Evolutionary conservation across 2,113 vertebrate genomes (phyloP), one percentile per base, ranked within the genome.

Genomic region (Brachyhypopomus occidentalis): DNA sequence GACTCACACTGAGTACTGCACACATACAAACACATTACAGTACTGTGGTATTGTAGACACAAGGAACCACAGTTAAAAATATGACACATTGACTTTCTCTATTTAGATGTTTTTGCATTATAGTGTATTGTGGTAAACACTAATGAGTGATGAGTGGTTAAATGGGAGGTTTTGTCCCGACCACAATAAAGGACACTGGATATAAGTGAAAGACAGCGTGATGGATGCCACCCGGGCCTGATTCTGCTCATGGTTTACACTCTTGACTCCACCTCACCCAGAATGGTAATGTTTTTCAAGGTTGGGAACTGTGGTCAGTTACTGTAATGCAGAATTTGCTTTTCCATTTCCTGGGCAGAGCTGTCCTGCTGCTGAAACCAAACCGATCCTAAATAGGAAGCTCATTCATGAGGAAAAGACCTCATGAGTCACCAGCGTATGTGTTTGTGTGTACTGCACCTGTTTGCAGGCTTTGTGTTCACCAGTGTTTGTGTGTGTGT

Each of bases 261-360:
- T n/a, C 19, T n/a, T 55, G 64, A 23, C 82, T 66, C 64, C 76
- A 59, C 69, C 69, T 64, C 77, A 73, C 55, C 45, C 30, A 23
- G 66, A 83, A 80, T 55, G 25, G 77, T 73, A 52, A 80, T 85
- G 77, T 69, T 55, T 69, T 81, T 75, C 63, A 45, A 23, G 62
- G 72, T 77, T 83, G 55, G 63, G 67, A 83, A 64, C 76, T 63
- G 71, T 60, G 48, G 80, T 83, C 84, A 72, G 60, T 85, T 73
- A 77, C 84, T 80, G 77, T 83, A 83, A 83, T 60, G 69, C 60
- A 56, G 62, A 2, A 16, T 64, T 62, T 66, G 72, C 45, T 58
- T 81, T 85, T 76, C 79, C 72, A 72, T 66, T 76, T 82, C 80
- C 71, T 19, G 64, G 60, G 48, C 70, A 38, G 27, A 52, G 60